A percentile compares a stretch with the other conserved stretches of the same genome.
These are phyloP conservation scores for Drosophila meridiana DNA, from an alignment of 2,888 invertebrate genomes.

Conservation along the genomic window DNA sequence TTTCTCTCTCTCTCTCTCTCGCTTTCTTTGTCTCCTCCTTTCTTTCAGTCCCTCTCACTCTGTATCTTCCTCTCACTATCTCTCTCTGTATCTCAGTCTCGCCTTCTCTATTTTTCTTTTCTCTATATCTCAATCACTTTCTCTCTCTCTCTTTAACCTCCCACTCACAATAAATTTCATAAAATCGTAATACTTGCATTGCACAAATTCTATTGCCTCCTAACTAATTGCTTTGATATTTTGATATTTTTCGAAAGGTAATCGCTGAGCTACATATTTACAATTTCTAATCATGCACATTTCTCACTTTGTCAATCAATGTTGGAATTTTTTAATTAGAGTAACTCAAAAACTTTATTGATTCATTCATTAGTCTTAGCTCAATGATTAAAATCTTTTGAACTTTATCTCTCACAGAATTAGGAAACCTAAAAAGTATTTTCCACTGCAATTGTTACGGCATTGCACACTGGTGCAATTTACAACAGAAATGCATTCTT, in stretches of 20 bases:
- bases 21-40: too few relatives aligned
- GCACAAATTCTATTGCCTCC: background rate
- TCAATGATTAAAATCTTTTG: background rate
- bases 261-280: background rate
- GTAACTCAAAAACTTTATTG: background rate
- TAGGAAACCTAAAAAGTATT: background rate
- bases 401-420: background rate
- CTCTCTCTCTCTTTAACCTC: too few relatives aligned
- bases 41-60: too few relatives aligned
- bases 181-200: background rate
- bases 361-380: background rate
- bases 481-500: too few relatives aligned
- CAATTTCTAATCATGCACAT: background rate
- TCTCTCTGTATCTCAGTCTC: too few relatives aligned
- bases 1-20: too few relatives aligned
- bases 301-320: background rate
- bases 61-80: too few relatives aligned
- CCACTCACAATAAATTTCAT: background rate
- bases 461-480: too few relatives aligned
- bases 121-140: too few relatives aligned
- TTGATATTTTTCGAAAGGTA: background rate
- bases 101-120: too few relatives aligned
- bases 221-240: background rate
- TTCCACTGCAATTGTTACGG: background rate
- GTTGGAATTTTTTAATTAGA: background rate